Evolutionary conservation across 2,113 vertebrate species (phyloP), one percentile per base, ranked within the genome.

Genomic region (Notothenia coriiceps): DNA sequence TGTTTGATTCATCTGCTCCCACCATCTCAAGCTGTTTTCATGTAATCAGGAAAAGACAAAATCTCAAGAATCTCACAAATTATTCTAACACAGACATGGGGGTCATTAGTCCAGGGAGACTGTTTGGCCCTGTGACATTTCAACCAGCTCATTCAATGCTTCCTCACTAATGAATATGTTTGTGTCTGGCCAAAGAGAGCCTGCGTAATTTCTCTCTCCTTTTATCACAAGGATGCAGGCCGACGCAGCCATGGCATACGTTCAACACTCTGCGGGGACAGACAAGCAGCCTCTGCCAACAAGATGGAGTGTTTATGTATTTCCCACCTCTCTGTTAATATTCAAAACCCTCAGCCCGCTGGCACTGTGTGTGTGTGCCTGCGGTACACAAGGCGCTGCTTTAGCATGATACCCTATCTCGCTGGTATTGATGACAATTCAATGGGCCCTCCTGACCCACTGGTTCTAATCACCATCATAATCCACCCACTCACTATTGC

Each of bases 161-260:
- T 92, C 72, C 84, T 91, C 89, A 82, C 91, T 91, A 92, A 94
- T 93, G 92, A 92, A 92, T 83, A 84, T 69, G 82, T 91, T 92
- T 70, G 85, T 62, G 90, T 90, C 80, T 79, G 84, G 80, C 91
- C 77, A 73, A 44, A 73, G 62, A 78, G 55, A 79, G 85, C 81
- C 68, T 17, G 77, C 80, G 87, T 83, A 70, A 93, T 90, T 85
- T 89, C 83, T 90, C 85, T 89, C 87, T 88, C 84, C 84, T 91
- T 94, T 95, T 95, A 95, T 95, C 94, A 84, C 78, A 54, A 43
- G 89, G 75, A 79, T 92, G 92, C 94, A 95, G 94, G 81, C 87
- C 75, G 82, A 80, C 89, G 57, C 77, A 60, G 86, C 81, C 60
- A 14, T 92, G 93, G 92, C 89, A 82, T 70, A 63, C 70, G 44